Evolutionary conservation across 2,888 invertebrate genomes (phyloP).

Genomic region (Dilophus febrilis): DNA sequence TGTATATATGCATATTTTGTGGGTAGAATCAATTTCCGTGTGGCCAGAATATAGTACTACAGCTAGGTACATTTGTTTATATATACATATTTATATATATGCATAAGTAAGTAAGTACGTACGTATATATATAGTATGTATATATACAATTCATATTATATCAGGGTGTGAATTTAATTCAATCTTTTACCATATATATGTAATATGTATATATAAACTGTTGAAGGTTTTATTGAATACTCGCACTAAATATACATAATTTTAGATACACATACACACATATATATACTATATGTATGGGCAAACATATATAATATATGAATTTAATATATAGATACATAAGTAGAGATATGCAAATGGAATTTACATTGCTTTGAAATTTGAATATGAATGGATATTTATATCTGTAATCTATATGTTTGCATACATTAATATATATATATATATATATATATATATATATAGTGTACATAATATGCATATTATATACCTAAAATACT

Average conservation of each 20-base stretch:
- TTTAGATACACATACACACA: too few species aligned
- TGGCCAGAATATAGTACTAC: neutral
- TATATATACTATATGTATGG: too few species aligned
- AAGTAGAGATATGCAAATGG: neutral
- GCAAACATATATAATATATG: too few species aligned
- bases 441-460: too few species aligned
- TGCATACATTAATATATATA: too few species aligned
- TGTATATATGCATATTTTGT: neutral
- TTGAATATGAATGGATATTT: slow-evolving; percentile 1
- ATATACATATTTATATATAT: neutral
- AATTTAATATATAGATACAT: too few species aligned
- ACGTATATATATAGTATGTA: too few species aligned
- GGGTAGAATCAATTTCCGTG: slow-evolving; percentile 1
- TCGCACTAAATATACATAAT: neutral
- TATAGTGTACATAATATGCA: too few species aligned
- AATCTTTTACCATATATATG: neutral
- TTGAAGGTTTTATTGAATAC: neutral
- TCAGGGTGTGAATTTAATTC: neutral
- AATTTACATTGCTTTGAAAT: neutral
- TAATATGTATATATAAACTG: slow-evolving; percentile 2
- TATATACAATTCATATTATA: too few species aligned
- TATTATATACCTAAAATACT: too few species aligned
- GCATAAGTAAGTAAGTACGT: neutral
- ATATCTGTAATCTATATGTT: too few species aligned
- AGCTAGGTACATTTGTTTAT: neutral